Evolutionary conservation across 2,797 vertebrate species (phyloP).

Genomic region (Rhodeus uyekii): DNA sequence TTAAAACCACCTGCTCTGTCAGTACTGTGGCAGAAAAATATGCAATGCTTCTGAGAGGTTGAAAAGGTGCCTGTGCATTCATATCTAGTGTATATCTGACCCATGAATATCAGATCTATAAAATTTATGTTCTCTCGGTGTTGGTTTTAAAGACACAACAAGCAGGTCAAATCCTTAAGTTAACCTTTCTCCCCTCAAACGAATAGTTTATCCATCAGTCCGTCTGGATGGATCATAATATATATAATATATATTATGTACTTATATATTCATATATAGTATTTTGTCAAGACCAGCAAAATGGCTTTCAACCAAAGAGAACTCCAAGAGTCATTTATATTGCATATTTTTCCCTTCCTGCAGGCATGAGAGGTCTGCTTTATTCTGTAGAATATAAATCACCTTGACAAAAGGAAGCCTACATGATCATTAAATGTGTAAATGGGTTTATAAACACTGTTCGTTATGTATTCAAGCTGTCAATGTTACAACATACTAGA

Average conservation of each 20-base stretch:
- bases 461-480: background rate
- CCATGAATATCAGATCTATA: too few relatives aligned
- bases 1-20: too few relatives aligned
- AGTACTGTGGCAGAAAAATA: background rate
- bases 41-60: background rate
- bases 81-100: too few relatives aligned
- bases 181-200: accelerated
- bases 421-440: background rate
- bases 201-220: too few relatives aligned
- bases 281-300: background rate
- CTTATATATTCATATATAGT: too few relatives aligned
- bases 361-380: background rate
- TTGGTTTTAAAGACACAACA: too few relatives aligned
- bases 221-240: too few relatives aligned
- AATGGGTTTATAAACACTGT: background rate
- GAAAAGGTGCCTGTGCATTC: too few relatives aligned
- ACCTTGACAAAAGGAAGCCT: background rate
- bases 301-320: background rate
- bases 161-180: background rate
- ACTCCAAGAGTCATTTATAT: background rate
- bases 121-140: too few relatives aligned
- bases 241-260: too few relatives aligned
- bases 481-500: background rate
- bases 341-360: background rate
- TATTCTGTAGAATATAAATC: background rate